These are phyloP conservation scores for Falcunculus frontatus DNA, from an alignment of 2,113 vertebrate species.

Conservation along the genomic window DNA sequence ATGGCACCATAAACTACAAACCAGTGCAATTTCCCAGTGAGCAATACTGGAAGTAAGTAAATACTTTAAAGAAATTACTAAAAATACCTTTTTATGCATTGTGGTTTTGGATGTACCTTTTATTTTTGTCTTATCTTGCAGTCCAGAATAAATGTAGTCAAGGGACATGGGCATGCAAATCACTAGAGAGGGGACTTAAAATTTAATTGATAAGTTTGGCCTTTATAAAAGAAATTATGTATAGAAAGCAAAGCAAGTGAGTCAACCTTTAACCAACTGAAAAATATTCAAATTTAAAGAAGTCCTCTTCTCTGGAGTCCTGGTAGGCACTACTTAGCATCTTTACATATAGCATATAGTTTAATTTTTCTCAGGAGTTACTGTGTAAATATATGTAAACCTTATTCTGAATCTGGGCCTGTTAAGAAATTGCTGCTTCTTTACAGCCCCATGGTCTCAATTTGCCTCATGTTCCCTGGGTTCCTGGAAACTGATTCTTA, in stretches of 20 bases:
- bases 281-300: background rate
- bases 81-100: background rate
- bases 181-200: background rate
- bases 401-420: background rate
- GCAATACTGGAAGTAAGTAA: slow-evolving; percentile 93
- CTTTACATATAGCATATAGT: background rate
- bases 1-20: slow-evolving; percentile 52
- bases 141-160: background rate
- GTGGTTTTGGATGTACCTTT: background rate
- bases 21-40: slow-evolving; percentile 83
- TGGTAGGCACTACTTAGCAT: background rate
- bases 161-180: background rate
- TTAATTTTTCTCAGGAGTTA: background rate
- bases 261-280: background rate
- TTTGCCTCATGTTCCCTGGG: background rate
- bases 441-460: background rate
- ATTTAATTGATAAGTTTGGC: background rate
- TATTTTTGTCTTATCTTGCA: background rate
- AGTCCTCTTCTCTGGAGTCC: background rate
- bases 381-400: background rate
- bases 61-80: background rate
- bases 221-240: background rate
- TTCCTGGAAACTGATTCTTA: background rate
- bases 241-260: background rate
- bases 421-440: background rate